Evolutionary conservation across 2,888 invertebrate genomes (phyloP), one percentile per base, ranked within the genome.

Genomic region (Pilophorus perplexus): DNA sequence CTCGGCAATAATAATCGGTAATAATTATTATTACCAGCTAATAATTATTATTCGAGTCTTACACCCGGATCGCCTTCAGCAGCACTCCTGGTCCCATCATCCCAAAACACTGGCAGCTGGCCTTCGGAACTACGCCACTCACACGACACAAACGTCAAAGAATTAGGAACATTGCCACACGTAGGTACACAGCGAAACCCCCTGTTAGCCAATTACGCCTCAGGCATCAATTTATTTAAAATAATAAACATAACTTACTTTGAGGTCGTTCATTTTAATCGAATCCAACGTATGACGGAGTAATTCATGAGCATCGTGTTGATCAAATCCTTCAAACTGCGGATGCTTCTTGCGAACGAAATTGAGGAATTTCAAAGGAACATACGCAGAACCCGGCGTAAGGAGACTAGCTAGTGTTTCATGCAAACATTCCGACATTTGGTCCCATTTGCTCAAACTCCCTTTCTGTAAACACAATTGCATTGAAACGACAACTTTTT

Each of bases 271-370:
- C 48, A 78, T 86, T 77, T 89, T 84, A 71, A 96, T 89, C 71
- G 88, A 88, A 77, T 98, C 96, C 57, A 98, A 79, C 50, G 98
- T 79, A 78, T 93, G 92, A 62, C 97, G 80, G 16, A 99, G 81
- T 64, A 98, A 79, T 77, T 99, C 98, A 74, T 99, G 98, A 0
- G 97, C 87, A 77, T 99, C 98, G 75, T 99, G 98, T 75, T 99
- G 97, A 73, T 94, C 91, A 1, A 90, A 93, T 8, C 94, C 94
- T 59, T 89, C 88, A 77, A 96, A 97, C 76, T 94, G 89, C 0
- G 90, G 89, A 75, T 73, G 73, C 42, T 72, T 73, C 60, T 71
- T 70, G 5, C 72, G 66, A 37, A 74, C 69, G 6, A 70, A 64
- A 22, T 67, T 59, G 27, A 73, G 67, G 23, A 74, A 67, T 27